These are phyloP conservation scores for Parus major DNA, from an alignment of 2,113 vertebrate species.

Conservation along the genomic window DNA sequence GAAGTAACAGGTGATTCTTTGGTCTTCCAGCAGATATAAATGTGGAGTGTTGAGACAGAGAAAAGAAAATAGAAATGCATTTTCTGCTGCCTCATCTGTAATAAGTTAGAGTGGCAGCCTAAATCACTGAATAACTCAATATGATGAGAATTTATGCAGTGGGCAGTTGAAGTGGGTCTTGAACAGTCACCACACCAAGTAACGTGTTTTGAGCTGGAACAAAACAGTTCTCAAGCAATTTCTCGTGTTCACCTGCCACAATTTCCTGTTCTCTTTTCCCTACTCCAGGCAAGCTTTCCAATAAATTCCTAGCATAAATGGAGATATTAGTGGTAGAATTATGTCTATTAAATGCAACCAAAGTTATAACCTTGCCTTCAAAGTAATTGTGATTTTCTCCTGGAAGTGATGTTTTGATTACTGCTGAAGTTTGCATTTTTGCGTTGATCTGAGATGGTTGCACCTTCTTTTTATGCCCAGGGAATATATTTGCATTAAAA, in stretches of 20 bases:
- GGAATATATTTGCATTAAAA: neutral
- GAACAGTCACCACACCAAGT: neutral
- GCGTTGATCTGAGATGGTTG: neutral
- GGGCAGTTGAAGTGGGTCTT: slow-evolving; percentile 12
- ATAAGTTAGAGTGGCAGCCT: slow-evolving; percentile 4
- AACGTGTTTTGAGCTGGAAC: slow-evolving; percentile 21
- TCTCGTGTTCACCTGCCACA: neutral
- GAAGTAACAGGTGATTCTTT: slow-evolving; percentile 12
- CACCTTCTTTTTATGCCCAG: neutral
- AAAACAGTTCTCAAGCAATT: slow-evolving; percentile 35
- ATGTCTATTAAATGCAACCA: neutral
- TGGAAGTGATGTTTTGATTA: neutral
- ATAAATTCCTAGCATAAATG: neutral
- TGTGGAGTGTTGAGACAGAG: neutral
- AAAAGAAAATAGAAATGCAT: neutral
- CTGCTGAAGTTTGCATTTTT: neutral
- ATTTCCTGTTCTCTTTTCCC: neutral
- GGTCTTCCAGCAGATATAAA: neutral
- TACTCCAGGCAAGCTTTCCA: neutral
- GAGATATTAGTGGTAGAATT: neutral
- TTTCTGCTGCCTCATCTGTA: slow-evolving; percentile 14
- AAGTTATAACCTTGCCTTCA: neutral
- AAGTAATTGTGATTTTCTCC: neutral
- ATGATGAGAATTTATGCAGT: slow-evolving; percentile 27
- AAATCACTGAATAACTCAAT: slow-evolving; percentile 16